Conservation (phyloP, 2,113 vertebrate species). For the Paramisgurnus dabryanus region DNA sequence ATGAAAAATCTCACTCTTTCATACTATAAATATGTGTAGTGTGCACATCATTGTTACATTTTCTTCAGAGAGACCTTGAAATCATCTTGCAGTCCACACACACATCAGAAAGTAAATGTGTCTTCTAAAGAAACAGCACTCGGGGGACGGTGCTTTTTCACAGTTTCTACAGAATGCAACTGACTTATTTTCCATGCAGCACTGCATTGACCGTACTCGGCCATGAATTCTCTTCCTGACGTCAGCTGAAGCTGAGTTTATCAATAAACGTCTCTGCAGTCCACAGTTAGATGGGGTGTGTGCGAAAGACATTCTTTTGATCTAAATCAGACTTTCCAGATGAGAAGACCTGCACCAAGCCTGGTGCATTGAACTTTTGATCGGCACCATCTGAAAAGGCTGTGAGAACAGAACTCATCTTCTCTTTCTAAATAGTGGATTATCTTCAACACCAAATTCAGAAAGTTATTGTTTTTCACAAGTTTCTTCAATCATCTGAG, state of each 20-base stretch:
- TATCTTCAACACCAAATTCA: background rate
- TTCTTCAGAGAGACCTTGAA: no score
- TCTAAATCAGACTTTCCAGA: slow-evolving; percentile 28
- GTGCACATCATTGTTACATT: no score
- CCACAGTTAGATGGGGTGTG: background rate
- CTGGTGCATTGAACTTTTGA: slow-evolving; percentile 16
- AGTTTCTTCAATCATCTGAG: background rate
- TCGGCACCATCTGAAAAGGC: slow-evolving; percentile 22
- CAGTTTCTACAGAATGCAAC: background rate
- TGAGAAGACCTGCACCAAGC: background rate
- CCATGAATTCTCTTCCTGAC: background rate
- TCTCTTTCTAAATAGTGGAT: slow-evolving; percentile 20
- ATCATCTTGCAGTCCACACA: background rate
- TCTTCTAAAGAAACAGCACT: background rate
- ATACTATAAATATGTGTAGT: no score
- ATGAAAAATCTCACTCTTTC: no score
- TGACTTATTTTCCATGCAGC: background rate
- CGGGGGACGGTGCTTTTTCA: background rate
- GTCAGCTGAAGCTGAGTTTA: slow-evolving; percentile 22
- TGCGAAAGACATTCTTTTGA: slow-evolving; percentile 27
- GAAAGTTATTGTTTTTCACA: background rate
- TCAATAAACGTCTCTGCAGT: slow-evolving; percentile 28
- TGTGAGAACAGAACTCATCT: slow-evolving; percentile 9
- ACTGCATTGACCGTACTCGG: background rate
- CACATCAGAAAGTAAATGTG: background rate